phyloP scores from a whole-genome alignment of 2,888 invertebrate genomes.

The Sisyra terminalis region DNA sequence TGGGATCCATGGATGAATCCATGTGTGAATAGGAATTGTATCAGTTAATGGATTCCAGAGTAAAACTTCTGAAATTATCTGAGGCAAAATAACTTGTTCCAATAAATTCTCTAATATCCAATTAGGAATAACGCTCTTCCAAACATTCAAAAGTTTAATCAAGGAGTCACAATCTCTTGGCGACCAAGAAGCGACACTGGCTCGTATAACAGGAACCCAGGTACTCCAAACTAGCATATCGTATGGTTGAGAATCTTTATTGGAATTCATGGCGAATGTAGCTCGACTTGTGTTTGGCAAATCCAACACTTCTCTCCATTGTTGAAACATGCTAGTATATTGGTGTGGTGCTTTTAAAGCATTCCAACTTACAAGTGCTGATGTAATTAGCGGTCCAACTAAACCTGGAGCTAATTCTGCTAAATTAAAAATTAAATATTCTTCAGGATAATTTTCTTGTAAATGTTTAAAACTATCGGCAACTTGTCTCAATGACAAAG shows the following conservation, averaged over 20 bases:
- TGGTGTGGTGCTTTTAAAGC: conserved; percentile 52
- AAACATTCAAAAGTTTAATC: conserved; percentile 61
- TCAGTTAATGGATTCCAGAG: conserved; percentile 94
- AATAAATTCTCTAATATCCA: conserved; percentile 74
- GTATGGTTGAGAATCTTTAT: conserved; percentile 46
- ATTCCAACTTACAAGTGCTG: conserved; percentile 60
- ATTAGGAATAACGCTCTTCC: conserved; percentile 62
- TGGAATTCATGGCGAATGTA: conserved; percentile 28
- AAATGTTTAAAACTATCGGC: conserved; percentile 38
- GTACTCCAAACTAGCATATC: conserved; percentile 79
- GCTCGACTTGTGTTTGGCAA: conserved; percentile 20
- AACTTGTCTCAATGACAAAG: conserved; percentile 38
- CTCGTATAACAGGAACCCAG: conserved; percentile 70
- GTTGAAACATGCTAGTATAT: conserved; percentile 44
- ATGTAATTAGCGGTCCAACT: conserved; percentile 67
- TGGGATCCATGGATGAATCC: conserved; percentile 95
- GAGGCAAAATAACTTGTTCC: conserved; percentile 68
- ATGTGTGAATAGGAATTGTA: conserved; percentile 86
- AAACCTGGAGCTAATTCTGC: conserved; percentile 70
- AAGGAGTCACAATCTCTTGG: conserved; percentile 64
- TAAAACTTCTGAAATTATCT: conserved; percentile 56
- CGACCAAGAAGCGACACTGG: conserved; percentile 63
- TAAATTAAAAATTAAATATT: conserved; percentile 72
- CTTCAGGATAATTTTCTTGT: conserved; percentile 45
- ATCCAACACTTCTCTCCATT: conserved; percentile 51